phyloP scores from a whole-genome alignment of 2,888 invertebrate species.

The Hipparchia semele region DNA sequence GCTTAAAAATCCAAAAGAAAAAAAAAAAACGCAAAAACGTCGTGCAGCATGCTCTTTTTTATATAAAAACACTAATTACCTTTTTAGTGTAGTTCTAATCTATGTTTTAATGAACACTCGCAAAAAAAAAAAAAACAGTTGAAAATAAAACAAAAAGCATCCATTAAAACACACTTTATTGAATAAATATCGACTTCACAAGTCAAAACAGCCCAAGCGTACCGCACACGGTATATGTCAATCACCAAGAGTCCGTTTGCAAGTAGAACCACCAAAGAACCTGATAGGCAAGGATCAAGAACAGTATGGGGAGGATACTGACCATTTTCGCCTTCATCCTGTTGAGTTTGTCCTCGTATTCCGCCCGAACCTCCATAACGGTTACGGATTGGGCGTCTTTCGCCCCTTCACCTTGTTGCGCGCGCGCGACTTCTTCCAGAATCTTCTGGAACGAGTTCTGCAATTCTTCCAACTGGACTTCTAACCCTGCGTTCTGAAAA shows the following conservation, averaged over 20 bases:
- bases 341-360: constrained; percentile 89
- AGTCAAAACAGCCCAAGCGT: constrained; percentile 51
- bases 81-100: constrained; percentile 45
- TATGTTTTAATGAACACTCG: constrained; percentile 60
- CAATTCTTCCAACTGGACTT: constrained; percentile 69
- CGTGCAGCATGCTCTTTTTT: constrained; percentile 22
- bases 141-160: constrained; percentile 71
- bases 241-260: constrained; percentile 64
- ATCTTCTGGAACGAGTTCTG: constrained; percentile 72
- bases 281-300: constrained; percentile 76
- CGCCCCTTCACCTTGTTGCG: constrained; percentile 57
- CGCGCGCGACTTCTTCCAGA: constrained; percentile 62
- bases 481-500: constrained; percentile 66
- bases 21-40: background rate
- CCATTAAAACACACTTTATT: constrained; percentile 67
- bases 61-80: constrained; percentile 59
- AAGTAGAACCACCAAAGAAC: constrained; percentile 79
- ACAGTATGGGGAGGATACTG: constrained; percentile 79
- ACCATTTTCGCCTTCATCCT: constrained; percentile 93
- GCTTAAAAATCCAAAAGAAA: background rate
- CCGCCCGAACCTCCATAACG: constrained; percentile 82
- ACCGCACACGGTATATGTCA: constrained; percentile 48
- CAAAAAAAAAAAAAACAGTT: constrained; percentile 41
- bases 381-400: constrained; percentile 59
- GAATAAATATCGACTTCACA: constrained; percentile 55